Percentiles rank a stretch among this genome's conserved stretches.
These are phyloP conservation scores for Dermolepida albohirtum DNA, from an alignment of 2,888 invertebrate genomes.

Conservation along the genomic window DNA sequence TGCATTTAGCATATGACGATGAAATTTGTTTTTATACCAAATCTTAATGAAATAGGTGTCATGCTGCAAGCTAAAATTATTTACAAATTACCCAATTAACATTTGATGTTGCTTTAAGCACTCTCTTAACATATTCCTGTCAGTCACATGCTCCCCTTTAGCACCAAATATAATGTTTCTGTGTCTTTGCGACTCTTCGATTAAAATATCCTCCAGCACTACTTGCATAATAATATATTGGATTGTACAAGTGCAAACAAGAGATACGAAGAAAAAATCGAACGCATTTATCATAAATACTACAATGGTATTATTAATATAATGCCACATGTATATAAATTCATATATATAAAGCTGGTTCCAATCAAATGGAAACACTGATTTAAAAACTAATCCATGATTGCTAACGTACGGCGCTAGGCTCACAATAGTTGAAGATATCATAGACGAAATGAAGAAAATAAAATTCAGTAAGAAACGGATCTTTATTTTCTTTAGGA, in stretches of 20 bases:
- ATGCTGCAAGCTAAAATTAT: too few species aligned
- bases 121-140: conserved; percentile 42
- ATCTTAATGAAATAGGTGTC: too few species aligned
- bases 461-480: not conserved
- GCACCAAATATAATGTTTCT: conserved; percentile 26
- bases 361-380: conserved; percentile 46
- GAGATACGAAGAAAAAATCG: conserved; percentile 38
- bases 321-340: conserved; percentile 46
- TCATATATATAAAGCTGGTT: conserved; percentile 43
- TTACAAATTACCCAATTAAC: conserved; percentile 41
- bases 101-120: conserved; percentile 48
- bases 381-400: conserved; percentile 38
- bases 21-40: too few species aligned
- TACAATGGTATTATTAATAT: conserved; percentile 37
- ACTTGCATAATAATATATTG: conserved; percentile 46
- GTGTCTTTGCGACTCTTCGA: conserved; percentile 18
- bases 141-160: conserved; percentile 7
- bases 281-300: conserved; percentile 37
- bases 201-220: conserved; percentile 40
- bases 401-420: conserved; percentile 24
- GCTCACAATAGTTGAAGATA: conserved; percentile 13
- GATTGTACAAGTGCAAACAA: conserved; percentile 28
- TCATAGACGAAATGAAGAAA: conserved; percentile 1
- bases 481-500: not conserved
- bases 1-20: too few species aligned